phyloP scores from a whole-genome alignment of 2,888 invertebrate species.

The Ectemnius cavifrons region DNA sequence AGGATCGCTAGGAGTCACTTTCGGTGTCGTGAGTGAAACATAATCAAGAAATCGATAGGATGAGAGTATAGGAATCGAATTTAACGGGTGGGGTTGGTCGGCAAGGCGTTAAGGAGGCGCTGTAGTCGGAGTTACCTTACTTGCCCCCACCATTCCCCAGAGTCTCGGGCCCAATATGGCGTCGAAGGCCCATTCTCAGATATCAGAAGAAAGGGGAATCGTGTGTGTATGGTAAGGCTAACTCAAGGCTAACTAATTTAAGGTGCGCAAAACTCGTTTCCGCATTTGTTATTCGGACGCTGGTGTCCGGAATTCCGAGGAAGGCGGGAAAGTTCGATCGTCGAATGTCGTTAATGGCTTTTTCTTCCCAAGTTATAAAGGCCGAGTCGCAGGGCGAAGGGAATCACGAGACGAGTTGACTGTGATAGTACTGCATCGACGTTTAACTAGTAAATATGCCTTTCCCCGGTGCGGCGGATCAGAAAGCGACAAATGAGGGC shows the following conservation, averaged over 20 bases:
- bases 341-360: neutral
- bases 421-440: conserved; percentile 59
- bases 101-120: neutral
- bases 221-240: no score
- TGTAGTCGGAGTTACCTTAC: conserved; percentile 1
- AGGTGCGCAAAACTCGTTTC: no score
- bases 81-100: neutral
- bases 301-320: neutral
- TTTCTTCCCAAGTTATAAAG: neutral
- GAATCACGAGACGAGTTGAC: conserved; percentile 44
- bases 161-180: neutral
- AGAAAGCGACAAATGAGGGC: neutral
- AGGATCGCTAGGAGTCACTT: neutral
- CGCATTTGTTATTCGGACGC: conserved; percentile 6
- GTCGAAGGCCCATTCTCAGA: no score
- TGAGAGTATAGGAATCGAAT: neutral
- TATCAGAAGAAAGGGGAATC: no score
- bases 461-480: neutral
- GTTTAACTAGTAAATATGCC: conserved; percentile 26
- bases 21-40: no score
- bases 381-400: conserved; percentile 36
- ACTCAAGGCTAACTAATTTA: no score
- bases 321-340: neutral
- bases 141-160: neutral
- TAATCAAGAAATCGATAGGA: no score